These are phyloP conservation scores for Siniperca knerii DNA, from an alignment of 2,113 vertebrate species.

Conservation along the genomic window DNA sequence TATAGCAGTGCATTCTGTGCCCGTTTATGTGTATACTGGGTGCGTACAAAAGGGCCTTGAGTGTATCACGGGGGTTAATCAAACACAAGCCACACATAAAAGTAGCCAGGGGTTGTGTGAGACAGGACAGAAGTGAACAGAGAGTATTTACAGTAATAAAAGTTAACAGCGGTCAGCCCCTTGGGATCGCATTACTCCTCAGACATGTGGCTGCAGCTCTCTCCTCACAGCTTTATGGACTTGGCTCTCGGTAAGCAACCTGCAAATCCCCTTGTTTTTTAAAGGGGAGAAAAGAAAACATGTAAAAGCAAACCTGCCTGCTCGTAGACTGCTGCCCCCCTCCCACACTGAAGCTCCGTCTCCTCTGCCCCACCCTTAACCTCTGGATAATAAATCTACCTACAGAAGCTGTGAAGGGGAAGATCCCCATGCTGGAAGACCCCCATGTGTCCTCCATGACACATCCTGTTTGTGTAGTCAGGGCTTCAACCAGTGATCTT, in stretches of 20 bases:
- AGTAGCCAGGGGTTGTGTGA: constrained; percentile 63
- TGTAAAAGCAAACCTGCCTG: constrained; percentile 80
- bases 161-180: constrained; percentile 81
- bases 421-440: constrained; percentile 75
- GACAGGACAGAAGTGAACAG: constrained; percentile 69
- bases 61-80: constrained; percentile 77
- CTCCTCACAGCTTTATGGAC: constrained; percentile 79
- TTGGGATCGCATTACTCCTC: constrained; percentile 80
- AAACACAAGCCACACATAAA: constrained; percentile 76
- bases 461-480: constrained; percentile 82
- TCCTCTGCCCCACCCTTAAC: constrained; percentile 80
- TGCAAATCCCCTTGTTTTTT: constrained; percentile 78
- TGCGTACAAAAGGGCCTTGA: constrained; percentile 73
- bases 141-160: constrained; percentile 84
- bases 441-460: constrained; percentile 77
- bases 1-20: constrained; percentile 55
- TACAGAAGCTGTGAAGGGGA: constrained; percentile 74
- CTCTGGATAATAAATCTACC: constrained; percentile 84
- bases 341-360: constrained; percentile 47
- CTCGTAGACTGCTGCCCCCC: constrained; percentile 38
- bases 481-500: constrained; percentile 75
- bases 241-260: constrained; percentile 71
- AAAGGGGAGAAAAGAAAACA: constrained; percentile 80
- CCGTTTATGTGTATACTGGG: constrained; percentile 62
- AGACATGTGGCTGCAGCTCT: constrained; percentile 80